Evolutionary conservation across 2,888 invertebrate genomes (phyloP).

Genomic region (Drosophila paracracens): DNA sequence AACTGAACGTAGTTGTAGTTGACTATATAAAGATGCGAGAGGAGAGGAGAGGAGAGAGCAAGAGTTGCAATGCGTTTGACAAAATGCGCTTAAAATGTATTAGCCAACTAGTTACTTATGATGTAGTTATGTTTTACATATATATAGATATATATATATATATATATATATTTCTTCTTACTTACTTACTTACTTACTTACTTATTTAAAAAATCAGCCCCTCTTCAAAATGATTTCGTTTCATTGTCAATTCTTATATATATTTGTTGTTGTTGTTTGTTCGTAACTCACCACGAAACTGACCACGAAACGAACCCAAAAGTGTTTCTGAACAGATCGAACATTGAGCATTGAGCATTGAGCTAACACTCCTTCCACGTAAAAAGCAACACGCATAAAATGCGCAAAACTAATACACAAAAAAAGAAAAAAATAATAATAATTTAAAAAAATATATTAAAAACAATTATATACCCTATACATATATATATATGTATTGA

Average conservation of each 20-base stretch:
- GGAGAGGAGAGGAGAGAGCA: conserved; percentile 2
- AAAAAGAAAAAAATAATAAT: conserved; percentile 13
- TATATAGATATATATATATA: conserved; percentile 30
- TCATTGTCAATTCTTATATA: conserved; percentile 17
- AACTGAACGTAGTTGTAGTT: conserved; percentile 20
- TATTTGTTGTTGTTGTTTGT: conserved; percentile 39
- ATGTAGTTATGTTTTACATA: conserved; percentile 41
- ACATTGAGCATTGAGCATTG: conserved; percentile 20
- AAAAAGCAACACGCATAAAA: conserved; percentile 82
- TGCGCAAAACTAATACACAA: conserved; percentile 67
- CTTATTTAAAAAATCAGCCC: conserved; percentile 15
- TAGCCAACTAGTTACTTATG: conserved; percentile 51
- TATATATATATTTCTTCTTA: not conserved
- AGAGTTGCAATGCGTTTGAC: conserved; percentile 45
- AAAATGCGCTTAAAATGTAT: conserved; percentile 52
- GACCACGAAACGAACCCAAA: conserved; percentile 20
- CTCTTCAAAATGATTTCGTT: conserved; percentile 19
- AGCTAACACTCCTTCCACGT: conserved; percentile 80
- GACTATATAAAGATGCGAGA: conserved; percentile 9
- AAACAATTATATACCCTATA: conserved; percentile 33
- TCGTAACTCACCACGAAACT: conserved; percentile 4
- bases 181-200: conserved; percentile 9
- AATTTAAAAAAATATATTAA: conserved; percentile 3
- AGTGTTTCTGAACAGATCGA: conserved; percentile 19
- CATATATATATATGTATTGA: conserved; percentile 13